phyloP scores from a whole-genome alignment of 2,888 invertebrate species.

The Acleris holmiana region DNA sequence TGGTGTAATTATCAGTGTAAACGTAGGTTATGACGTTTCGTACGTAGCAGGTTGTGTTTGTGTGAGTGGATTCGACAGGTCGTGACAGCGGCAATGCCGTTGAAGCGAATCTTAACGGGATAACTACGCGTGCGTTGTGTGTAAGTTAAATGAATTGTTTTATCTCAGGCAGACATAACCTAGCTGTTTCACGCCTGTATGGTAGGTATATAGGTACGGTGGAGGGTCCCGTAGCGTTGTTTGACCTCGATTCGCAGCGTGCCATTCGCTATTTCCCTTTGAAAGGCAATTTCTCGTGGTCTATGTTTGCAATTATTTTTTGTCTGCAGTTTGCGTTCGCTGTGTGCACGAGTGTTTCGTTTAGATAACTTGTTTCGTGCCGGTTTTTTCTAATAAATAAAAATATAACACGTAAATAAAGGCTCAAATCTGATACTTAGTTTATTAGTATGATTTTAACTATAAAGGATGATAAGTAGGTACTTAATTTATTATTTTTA shows the following conservation, averaged over 20 bases:
- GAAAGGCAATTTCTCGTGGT: slow-evolving; percentile 61
- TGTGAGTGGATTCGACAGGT: slow-evolving; percentile 61
- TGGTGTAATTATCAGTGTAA: slow-evolving; percentile 76
- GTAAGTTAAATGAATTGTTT: slow-evolving; percentile 42
- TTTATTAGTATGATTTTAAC: too few species aligned
- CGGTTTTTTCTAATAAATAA: too few species aligned
- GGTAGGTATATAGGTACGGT: slow-evolving; percentile 39
- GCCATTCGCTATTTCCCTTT: slow-evolving; percentile 55
- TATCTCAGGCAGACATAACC: slow-evolving; percentile 53
- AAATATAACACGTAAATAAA: too few species aligned
- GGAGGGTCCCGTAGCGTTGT: slow-evolving; percentile 49
- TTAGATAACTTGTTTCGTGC: too few species aligned
- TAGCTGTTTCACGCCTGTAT: slow-evolving; percentile 61
- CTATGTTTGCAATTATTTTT: slow-evolving; percentile 54
- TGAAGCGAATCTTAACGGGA: slow-evolving; percentile 82
- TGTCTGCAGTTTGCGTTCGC: slow-evolving; percentile 14
- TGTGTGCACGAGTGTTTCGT: neutral
- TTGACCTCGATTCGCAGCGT: slow-evolving; percentile 69
- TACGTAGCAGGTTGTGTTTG: slow-evolving; percentile 69
- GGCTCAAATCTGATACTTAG: too few species aligned
- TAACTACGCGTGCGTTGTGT: slow-evolving; percentile 66
- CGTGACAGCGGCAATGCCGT: slow-evolving; percentile 73
- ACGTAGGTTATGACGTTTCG: slow-evolving; percentile 82
- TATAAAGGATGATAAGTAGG: too few species aligned
- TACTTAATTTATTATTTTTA: too few species aligned